Conservation (phyloP, 2,888 invertebrate species). For the Andrena bicolor region DNA sequence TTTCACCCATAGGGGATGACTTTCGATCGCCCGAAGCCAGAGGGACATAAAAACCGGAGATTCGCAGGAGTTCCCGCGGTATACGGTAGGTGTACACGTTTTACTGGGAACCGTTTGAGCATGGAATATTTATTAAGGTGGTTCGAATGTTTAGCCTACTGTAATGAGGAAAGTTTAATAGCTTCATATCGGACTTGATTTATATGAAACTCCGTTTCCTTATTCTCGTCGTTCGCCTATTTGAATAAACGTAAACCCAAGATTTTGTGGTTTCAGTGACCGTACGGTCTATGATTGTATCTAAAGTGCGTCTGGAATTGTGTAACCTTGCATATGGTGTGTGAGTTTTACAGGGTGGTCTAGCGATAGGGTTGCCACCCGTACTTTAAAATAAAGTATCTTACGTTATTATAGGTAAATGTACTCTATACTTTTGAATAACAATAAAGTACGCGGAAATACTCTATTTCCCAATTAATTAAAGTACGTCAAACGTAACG, state of each 20-base stretch:
- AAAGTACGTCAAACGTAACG: too few relatives aligned
- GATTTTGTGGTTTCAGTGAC: background rate
- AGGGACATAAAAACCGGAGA: slow-evolving; percentile 7
- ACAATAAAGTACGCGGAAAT: too few relatives aligned
- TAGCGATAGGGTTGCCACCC: too few relatives aligned
- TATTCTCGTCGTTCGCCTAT: slow-evolving; percentile 5
- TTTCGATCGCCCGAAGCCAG: slow-evolving; percentile 52
- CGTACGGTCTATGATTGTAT: background rate
- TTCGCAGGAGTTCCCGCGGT: slow-evolving; percentile 4
- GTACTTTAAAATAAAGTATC: too few relatives aligned
- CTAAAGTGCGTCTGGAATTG: background rate
- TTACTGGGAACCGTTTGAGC: background rate
- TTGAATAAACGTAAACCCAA: background rate
- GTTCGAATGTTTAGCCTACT: slow-evolving; percentile 12
- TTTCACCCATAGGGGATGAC: slow-evolving; percentile 36
- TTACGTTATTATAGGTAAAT: too few relatives aligned
- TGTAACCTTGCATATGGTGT: background rate
- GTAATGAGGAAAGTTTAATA: slow-evolving; percentile 35
- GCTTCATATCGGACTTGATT: slow-evolving; percentile 32
- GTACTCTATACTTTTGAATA: too few relatives aligned
- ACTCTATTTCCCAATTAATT: too few relatives aligned
- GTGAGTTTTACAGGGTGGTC: background rate
- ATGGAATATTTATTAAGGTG: slow-evolving; percentile 28
- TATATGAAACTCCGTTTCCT: slow-evolving; percentile 24
- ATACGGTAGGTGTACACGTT: background rate